Base-by-base conservation (phyloP, 2,888 invertebrate genomes). In the Oscheius sp. region DNA sequence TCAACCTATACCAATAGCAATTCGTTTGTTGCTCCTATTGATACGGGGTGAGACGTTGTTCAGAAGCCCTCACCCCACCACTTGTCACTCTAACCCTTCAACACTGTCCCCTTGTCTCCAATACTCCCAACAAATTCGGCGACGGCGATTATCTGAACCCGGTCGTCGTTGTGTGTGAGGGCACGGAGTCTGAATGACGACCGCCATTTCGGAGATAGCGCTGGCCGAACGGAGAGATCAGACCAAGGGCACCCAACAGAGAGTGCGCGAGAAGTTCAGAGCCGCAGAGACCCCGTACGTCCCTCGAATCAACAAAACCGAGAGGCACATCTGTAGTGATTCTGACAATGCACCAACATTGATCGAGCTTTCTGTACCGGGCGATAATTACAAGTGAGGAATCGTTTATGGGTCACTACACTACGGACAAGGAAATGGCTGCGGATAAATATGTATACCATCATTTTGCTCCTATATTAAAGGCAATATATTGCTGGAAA, bases 291-390 rank as follows among this genome's bases (percentile, higher is more conserved):
- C 55, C 69, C 35, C 35, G 16, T 55, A 55, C n/a, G 69, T 16
- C 41, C 55, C 55, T 41, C 55, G 52, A 53, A 69, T 69, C 69
- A 69, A 69, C 69, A 69, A 69, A 69, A 69, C 55, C 55, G 25
- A 25, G 41, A 25, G 49, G 55, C 69, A 56, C 69, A 69, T 69
- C 69, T 69, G 69, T 69, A 69, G 69, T 55, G 69, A 69, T 69
- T 69, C 69, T 55, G 56, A 69, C 55, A 55, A 43, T 18, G 66
- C 66, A 18, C 55, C 16, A 55, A 23, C 55, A 55, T 55, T 25
- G 55, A 55, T 55, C 23, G 35, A 35, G 35, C 35, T 35, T 35
- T 35, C n/a, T 16, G 18, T 3, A 49, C 18, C 3, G 49, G 49
- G 18, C n/a, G 49, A 49, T 49, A 49, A n/a, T 49, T 49, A n/a